Conservation (phyloP, 2,797 vertebrate species). For the Diglossa cyanea region DNA sequence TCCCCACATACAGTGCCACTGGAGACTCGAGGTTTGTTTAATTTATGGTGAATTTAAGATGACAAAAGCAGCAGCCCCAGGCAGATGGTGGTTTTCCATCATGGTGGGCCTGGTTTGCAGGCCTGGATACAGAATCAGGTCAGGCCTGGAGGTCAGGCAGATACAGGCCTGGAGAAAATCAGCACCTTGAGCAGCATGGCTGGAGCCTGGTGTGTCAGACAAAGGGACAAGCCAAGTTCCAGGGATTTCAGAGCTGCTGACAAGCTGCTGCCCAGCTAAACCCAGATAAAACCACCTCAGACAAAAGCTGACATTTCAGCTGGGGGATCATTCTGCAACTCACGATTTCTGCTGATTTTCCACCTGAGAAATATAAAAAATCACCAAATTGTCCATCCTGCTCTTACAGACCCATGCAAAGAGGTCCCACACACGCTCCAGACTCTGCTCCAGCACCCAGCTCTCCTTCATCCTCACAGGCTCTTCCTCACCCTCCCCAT, state of each 20-base stretch:
- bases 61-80: neutral
- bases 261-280: neutral
- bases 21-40: neutral
- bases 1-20: neutral
- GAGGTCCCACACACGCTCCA: neutral
- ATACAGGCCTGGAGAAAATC: neutral
- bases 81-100: neutral
- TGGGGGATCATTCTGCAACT: neutral
- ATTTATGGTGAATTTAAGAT: neutral
- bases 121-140: neutral
- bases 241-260: neutral
- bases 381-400: neutral
- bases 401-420: neutral
- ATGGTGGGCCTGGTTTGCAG: neutral
- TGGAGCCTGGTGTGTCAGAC: neutral
- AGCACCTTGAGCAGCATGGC: neutral
- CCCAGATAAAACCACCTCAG: neutral
- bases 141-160: neutral
- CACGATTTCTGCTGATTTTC: neutral
- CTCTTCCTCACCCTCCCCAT: neutral
- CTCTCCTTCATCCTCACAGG: neutral
- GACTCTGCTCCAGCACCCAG: neutral
- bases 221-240: neutral
- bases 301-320: slow-evolving; percentile 1
- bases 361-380: neutral